Base-by-base conservation (phyloP, 2,888 invertebrate species). In the Synanthedon vespiformis region DNA sequence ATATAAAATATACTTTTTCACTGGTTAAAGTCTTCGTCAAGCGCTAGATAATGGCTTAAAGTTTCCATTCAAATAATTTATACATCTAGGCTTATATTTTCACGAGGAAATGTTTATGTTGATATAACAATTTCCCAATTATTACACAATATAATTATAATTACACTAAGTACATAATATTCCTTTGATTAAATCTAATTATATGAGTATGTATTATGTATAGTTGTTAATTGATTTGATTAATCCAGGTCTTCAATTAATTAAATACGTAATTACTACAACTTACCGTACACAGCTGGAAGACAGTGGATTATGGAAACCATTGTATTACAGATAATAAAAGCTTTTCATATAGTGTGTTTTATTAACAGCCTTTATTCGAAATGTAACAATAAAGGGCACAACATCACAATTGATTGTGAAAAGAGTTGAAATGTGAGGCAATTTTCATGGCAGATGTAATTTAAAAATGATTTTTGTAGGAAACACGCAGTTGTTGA, bases 401-500 rank as follows among this genome's bases (percentile, higher is more conserved):
- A 13, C 13, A 44, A 44, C 4, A 44, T 13, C 12, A 44, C 13
- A n/a, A 14, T 14, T 14, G 14, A 44, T 44, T 44, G 44, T 44
- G 13, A 14, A 44, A 44, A 44, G 44, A 44, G 44, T 44, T 44
- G 44, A 44, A 44, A 44, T 44, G 12, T 2, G 14, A 44, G 14
- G 14, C 44, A 44, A 13, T 44, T 44, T 44, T 44, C 44, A 44
- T 13, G 2, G 44, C 44, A 13, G 14, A 14, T 13, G 44, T 44
- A 44, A 44, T 44, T 44, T 44, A 44, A 13, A 3, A 44, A 5
- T 44, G 44, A 44, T 44, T 44, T 44, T 14, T 44, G 13, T 44
- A 44, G 53, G 54, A 55, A 56, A 58, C 54, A 57, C 56, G 56
- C 57, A 55, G 50, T 34, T 34, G 34, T 34, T 34, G 10, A 34